Base-by-base conservation (phyloP, 2,888 invertebrate species). In the Pseudanteris insignis region DNA sequence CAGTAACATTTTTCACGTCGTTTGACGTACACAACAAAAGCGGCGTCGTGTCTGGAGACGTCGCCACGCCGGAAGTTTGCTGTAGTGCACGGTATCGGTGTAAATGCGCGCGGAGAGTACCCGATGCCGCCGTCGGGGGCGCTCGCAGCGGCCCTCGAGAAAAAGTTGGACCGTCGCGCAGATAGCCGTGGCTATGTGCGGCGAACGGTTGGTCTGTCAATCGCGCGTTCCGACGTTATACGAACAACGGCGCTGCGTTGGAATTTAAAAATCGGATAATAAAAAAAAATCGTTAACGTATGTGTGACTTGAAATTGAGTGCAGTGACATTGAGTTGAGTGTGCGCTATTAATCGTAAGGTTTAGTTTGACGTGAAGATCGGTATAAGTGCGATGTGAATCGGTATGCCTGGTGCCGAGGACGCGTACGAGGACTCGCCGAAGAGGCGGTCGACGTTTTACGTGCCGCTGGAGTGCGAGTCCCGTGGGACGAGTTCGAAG, bases 381-480 rank as follows among this genome's bases (percentile, higher is more conserved):
- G 11, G 24, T 11, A n/a, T n/a, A n/a, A n/a, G 25, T 9, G 14
- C 4, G 32, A 46, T 55, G 54, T 55, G 30, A 47, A 28, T 2
- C 6, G 18, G 9, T 2, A 62, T 62, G 61, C 61, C 55, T 2
- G 55, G 30, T 8, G 30, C 25, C 28, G 61, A 55, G 8, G 46
- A 50, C 25, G 29, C 12, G 10, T 59, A 54, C 26, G 77, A 75
- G 33, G 77, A 75, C 13, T 73, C 76, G 32, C 79, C 79, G 15
- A 79, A 79, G 65, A 64, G 90, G 58, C 84, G 89, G 63, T 90
- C 90, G 37, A 88, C 89, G 65, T 90, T 90, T 80, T 90, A 90
- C 81, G 88, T 90, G 65, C 87, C 89, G 65, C 81, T 90, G 67
- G 85, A 85, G 57, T 84, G 68, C 10, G 76, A 76, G 33, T 34